Conservation (phyloP, 2,888 invertebrate species). For the Tipula unca region DNA sequence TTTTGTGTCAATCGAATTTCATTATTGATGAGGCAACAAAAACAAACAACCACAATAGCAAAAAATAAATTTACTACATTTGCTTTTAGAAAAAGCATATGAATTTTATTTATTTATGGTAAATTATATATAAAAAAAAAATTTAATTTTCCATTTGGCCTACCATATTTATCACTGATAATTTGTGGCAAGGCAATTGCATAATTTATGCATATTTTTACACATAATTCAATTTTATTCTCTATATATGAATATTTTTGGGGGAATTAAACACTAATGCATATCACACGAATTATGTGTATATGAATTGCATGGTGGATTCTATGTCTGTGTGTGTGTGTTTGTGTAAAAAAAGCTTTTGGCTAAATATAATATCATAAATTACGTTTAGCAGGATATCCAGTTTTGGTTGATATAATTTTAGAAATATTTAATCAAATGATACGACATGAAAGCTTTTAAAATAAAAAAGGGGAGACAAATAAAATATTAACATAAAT, state of each 20-base stretch:
- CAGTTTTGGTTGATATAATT: background rate
- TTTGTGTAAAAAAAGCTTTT: background rate
- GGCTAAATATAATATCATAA: background rate
- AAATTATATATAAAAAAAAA: background rate
- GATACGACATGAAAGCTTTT: background rate
- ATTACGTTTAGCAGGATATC: background rate
- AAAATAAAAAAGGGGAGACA: background rate
- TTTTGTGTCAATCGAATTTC: background rate
- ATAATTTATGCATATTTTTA: background rate
- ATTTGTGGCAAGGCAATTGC: background rate
- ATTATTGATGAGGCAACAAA: background rate
- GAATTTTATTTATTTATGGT: background rate
- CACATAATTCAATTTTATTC: constrained; percentile 8
- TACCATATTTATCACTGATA: background rate
- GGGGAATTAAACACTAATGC: background rate
- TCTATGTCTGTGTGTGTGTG: background rate
- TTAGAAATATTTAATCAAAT: background rate
- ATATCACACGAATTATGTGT: background rate
- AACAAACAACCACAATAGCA: background rate
- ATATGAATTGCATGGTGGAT: background rate
- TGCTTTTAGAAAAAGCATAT: background rate
- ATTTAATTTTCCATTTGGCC: background rate
- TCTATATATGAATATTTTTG: background rate
- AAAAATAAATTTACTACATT: background rate
- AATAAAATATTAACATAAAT: background rate